Conservation (phyloP, 2,113 vertebrate genomes). For the Pardalotus punctatus region DNA sequence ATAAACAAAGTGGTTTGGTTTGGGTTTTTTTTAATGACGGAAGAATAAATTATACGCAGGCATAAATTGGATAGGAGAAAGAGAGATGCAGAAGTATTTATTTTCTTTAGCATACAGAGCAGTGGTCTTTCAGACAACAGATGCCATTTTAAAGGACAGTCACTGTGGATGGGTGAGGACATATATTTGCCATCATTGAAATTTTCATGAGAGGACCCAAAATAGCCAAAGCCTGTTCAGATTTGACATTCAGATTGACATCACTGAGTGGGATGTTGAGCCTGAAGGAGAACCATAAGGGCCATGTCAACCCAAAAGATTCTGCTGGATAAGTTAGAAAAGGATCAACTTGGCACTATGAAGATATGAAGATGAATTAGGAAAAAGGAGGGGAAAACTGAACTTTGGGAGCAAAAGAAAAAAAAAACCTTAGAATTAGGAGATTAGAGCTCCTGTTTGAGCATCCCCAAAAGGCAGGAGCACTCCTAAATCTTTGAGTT, state of each 20-base stretch:
- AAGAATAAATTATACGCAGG: neutral
- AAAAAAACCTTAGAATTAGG: neutral
- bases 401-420: neutral
- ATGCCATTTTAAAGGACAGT: neutral
- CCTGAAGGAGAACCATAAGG: neutral
- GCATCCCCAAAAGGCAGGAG: rapidly evolving
- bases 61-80: rapidly evolving
- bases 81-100: neutral
- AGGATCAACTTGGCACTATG: neutral
- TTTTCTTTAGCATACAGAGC: neutral
- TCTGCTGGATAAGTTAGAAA: neutral
- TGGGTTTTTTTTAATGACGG: neutral
- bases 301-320: neutral
- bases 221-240: neutral
- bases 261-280: neutral
- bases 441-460: neutral
- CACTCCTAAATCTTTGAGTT: neutral
- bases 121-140: neutral
- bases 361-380: neutral
- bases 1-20: neutral
- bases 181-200: neutral
- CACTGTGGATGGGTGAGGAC: neutral
- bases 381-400: neutral
- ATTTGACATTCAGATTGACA: neutral
- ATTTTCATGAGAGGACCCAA: neutral